Evolutionary conservation across 2,888 invertebrate species (phyloP).

Genomic region (Malacosoma neustria): DNA sequence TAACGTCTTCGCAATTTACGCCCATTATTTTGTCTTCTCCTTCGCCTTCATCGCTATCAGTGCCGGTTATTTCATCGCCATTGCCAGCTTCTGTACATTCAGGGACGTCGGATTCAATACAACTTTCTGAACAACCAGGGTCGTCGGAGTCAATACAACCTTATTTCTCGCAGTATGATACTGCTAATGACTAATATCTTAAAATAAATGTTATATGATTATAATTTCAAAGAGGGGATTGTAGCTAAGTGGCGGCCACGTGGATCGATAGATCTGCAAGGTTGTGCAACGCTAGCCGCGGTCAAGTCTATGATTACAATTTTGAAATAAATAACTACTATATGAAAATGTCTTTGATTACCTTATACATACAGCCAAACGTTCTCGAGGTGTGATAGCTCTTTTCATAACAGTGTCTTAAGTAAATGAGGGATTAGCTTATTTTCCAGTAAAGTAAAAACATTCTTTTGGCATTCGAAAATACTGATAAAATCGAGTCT

Average conservation of each 20-base stretch:
- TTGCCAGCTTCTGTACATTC: background rate
- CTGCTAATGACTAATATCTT: background rate
- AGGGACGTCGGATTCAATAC: background rate
- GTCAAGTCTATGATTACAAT: no score
- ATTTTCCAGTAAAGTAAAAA: slow-evolving; percentile 8
- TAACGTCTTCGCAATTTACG: slow-evolving; percentile 3
- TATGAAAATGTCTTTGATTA: slow-evolving; percentile 1
- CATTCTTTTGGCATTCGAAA: slow-evolving; percentile 4
- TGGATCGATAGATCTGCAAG: no score
- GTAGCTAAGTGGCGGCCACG: no score
- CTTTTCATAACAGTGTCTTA: slow-evolving; percentile 6
- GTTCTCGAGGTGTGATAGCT: slow-evolving; percentile 4
- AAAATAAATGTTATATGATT: background rate
- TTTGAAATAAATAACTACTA: background rate
- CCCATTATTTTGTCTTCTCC: slow-evolving; percentile 4
- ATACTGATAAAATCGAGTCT: slow-evolving; percentile 4
- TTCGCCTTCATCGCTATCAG: slow-evolving; percentile 5
- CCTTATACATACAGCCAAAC: slow-evolving; percentile 4
- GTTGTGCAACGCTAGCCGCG: no score
- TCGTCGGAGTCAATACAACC: background rate
- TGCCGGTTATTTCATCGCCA: slow-evolving; percentile 2
- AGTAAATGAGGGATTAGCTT: slow-evolving; percentile 5
- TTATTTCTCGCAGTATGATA: slow-evolving; percentile 1
- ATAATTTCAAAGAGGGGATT: background rate
- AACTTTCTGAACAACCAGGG: background rate